These are phyloP conservation scores for Cephalopachus bancanus DNA, from an alignment of 2,797 vertebrate genomes.

Conservation along the genomic window DNA sequence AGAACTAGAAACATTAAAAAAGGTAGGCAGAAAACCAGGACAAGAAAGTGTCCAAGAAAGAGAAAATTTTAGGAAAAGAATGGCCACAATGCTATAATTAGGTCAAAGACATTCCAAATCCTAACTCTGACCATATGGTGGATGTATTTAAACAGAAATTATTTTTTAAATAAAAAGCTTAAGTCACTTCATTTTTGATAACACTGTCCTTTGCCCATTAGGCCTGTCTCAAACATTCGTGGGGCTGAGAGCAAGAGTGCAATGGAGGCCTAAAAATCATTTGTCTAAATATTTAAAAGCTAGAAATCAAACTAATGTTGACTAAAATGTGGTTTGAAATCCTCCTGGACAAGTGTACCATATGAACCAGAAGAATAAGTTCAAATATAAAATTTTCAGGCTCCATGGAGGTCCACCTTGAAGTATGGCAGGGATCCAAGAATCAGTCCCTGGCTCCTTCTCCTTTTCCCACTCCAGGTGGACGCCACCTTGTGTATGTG, in stretches of 20 bases:
- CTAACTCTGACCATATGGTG: background rate
- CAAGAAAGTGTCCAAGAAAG: conserved; percentile 35
- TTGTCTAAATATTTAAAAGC: background rate
- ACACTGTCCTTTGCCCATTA: conserved; percentile 1
- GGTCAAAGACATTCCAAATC: background rate
- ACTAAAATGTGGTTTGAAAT: background rate
- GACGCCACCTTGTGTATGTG: background rate
- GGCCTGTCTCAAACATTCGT: background rate
- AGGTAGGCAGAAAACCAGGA: background rate
- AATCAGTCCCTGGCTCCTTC: background rate
- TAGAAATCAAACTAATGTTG: background rate
- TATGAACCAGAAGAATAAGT: background rate
- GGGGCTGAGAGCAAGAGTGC: background rate
- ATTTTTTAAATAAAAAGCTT: conserved; percentile 5
- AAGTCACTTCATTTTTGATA: conserved; percentile 3
- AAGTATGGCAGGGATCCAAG: background rate
- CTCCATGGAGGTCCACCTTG: background rate
- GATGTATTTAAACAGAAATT: conserved; percentile 16
- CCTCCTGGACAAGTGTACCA: background rate
- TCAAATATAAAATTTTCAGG: conserved; percentile 34
- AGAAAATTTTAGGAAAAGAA: conserved; percentile 15
- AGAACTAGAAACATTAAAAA: conserved; percentile 37
- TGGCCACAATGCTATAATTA: background rate
- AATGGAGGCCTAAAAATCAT: background rate
- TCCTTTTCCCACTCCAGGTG: background rate